A percentile compares a stretch with the other conserved stretches of the same genome.
Evolutionary conservation across 1,140 invertebrate genomes (phyloP).

Genomic region (Ceratina japonica): DNA sequence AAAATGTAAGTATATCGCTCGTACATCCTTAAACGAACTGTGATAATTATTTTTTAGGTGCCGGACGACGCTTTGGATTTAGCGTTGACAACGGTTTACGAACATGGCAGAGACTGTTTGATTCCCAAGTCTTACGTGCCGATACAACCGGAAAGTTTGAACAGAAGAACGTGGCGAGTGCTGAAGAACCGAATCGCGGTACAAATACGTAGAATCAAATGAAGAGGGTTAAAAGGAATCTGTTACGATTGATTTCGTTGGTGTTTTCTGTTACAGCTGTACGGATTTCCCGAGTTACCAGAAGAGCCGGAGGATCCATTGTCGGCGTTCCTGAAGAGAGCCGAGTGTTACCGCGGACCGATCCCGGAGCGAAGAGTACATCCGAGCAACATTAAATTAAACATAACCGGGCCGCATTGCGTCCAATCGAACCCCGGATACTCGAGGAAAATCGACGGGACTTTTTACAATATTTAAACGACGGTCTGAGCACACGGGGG

Average conservation of each 20-base stretch:
- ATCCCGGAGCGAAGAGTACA: constrained; percentile 68
- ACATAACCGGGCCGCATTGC: constrained; percentile 76
- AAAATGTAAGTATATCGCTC: too few relatives aligned
- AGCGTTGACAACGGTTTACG: constrained; percentile 69
- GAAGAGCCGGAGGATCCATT: background rate
- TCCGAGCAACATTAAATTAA: constrained; percentile 76
- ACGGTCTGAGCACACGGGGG: constrained; percentile 45
- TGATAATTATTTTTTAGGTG: constrained; percentile 59
- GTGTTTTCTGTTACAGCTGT: background rate
- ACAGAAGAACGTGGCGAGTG: constrained; percentile 72
- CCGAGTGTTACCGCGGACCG: constrained; percentile 53
- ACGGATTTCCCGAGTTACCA: background rate
- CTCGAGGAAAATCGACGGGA: constrained; percentile 78
- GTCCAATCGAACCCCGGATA: constrained; percentile 78
- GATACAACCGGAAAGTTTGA: constrained; percentile 73
- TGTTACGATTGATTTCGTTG: too few relatives aligned
- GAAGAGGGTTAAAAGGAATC: too few relatives aligned
- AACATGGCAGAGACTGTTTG: constrained; percentile 67
- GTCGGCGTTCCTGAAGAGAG: background rate
- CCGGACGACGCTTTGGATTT: constrained; percentile 73
- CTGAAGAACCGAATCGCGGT: constrained; percentile 76
- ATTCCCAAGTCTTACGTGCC: constrained; percentile 68
- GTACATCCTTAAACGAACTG: too few relatives aligned
- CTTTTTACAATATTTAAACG: constrained; percentile 75
- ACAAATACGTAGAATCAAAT: background rate